These are phyloP conservation scores for Lagopus muta DNA, from an alignment of 2,113 vertebrate genomes.

Conservation along the genomic window DNA sequence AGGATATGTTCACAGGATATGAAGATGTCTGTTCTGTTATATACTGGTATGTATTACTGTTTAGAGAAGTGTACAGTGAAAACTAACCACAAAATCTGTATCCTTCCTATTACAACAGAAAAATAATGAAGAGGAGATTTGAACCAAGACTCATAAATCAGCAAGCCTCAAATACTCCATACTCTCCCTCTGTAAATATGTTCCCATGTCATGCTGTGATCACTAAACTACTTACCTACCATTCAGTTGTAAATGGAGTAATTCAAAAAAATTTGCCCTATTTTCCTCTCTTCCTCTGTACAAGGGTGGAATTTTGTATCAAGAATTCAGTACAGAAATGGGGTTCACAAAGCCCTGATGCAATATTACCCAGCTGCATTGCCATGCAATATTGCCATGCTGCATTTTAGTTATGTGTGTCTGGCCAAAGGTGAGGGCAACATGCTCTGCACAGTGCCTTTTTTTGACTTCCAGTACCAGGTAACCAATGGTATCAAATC, in stretches of 20 bases:
- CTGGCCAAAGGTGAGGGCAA: neutral
- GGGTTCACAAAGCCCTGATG: neutral
- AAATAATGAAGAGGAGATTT: neutral
- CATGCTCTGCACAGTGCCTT: neutral
- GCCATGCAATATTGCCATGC: neutral
- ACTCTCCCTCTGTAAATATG: neutral
- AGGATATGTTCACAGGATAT: constrained; percentile 21
- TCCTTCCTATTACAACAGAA: constrained; percentile 33
- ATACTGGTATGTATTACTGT: neutral
- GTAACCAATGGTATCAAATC: neutral
- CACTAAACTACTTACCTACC: neutral
- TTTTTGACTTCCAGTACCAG: neutral
- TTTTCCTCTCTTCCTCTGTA: neutral
- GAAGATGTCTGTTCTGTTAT: neutral
- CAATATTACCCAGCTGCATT: neutral
- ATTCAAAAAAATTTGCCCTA: accelerated
- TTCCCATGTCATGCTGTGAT: neutral
- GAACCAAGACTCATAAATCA: constrained; percentile 25
- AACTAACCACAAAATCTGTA: neutral
- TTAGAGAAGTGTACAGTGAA: neutral
- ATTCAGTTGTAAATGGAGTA: neutral
- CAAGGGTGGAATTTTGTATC: neutral
- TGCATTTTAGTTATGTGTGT: neutral
- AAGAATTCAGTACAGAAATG: no score
- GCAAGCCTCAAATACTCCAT: neutral